Percentiles rank a stretch among this genome's conserved stretches.
Conservation (phyloP, 2,797 vertebrate species). For the Gadopsis bispinosus region DNA sequence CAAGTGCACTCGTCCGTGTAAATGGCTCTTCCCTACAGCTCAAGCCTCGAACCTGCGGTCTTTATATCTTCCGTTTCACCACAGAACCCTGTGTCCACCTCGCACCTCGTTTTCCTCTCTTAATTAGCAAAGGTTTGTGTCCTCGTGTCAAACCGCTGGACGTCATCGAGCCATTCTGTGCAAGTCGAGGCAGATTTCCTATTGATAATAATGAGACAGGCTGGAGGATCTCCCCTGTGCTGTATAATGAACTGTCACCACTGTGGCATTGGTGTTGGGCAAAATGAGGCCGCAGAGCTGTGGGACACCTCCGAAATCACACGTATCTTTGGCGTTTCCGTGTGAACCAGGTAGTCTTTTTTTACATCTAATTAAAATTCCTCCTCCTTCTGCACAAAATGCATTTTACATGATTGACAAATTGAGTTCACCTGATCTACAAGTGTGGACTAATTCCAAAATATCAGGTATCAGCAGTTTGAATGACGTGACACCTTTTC, state of each 20-base stretch:
- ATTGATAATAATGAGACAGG: slow-evolving; percentile 69
- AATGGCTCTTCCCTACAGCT: neutral
- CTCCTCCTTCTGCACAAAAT: neutral
- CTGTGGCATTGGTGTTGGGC: slow-evolving; percentile 5
- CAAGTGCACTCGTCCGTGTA: neutral
- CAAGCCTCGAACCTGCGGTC: neutral
- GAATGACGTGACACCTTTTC: slow-evolving; percentile 30
- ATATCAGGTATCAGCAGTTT: slow-evolving; percentile 1
- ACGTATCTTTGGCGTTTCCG: slow-evolving; percentile 26
- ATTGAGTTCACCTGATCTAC: neutral
- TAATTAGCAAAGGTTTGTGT: slow-evolving; percentile 59
- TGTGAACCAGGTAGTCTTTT: slow-evolving; percentile 57
- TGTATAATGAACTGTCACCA: slow-evolving; percentile 73
- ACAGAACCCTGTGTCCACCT: neutral
- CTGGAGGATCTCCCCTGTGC: slow-evolving; percentile 70
- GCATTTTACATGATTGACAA: neutral
- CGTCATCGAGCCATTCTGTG: slow-evolving; percentile 3
- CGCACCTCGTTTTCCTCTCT: slow-evolving; percentile 30
- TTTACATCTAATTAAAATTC: slow-evolving; percentile 54
- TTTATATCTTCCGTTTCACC: slow-evolving; percentile 1
- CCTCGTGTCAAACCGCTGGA: slow-evolving; percentile 29
- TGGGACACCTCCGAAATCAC: slow-evolving; percentile 15
- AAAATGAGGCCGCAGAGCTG: slow-evolving; percentile 43
- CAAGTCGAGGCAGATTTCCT: slow-evolving; percentile 34
- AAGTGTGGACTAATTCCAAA: neutral